Percentiles rank a stretch among this genome's conserved stretches.
Evolutionary conservation across 2,888 invertebrate genomes (phyloP).

Genomic region (Copidosoma aretas): DNA sequence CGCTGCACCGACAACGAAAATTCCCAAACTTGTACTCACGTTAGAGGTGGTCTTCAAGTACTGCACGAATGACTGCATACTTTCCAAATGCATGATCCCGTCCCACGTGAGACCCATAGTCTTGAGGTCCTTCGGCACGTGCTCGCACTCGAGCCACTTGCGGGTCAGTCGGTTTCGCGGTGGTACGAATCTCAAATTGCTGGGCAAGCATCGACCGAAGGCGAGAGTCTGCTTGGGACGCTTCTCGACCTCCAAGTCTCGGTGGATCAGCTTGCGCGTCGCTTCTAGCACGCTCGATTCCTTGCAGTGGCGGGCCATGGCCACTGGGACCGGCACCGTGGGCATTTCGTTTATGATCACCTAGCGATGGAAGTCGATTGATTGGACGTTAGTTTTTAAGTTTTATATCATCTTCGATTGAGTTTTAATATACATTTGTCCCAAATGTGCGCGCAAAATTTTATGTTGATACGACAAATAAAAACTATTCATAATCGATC

Average conservation of each 20-base stretch:
- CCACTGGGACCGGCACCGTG: slow-evolving; percentile 67
- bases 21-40: slow-evolving; percentile 30
- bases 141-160: slow-evolving; percentile 67
- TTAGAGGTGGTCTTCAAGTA: slow-evolving; percentile 50
- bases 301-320: slow-evolving; percentile 63
- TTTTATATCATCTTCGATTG: not conserved
- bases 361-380: slow-evolving; percentile 38
- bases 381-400: not conserved
- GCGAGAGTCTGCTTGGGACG: slow-evolving; percentile 64
- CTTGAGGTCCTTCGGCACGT: slow-evolving; percentile 67
- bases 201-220: slow-evolving; percentile 66
- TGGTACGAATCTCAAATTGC: slow-evolving; percentile 65
- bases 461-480: too few relatives aligned
- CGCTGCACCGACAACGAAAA: too few relatives aligned
- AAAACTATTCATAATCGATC: too few relatives aligned
- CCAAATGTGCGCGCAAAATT: too few relatives aligned
- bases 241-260: slow-evolving; percentile 65
- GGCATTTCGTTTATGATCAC: slow-evolving; percentile 68
- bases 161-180: slow-evolving; percentile 65
- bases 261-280: slow-evolving; percentile 64
- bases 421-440: not conserved
- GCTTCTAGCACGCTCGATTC: slow-evolving; percentile 65
- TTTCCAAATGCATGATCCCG: slow-evolving; percentile 67
- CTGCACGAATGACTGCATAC: slow-evolving; percentile 51
- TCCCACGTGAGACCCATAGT: slow-evolving; percentile 71